A percentile compares a stretch with the other conserved stretches of the same genome.
Evolutionary conservation across 1,140 invertebrate species (phyloP).

Genomic region (Parapsyche elsis): DNA sequence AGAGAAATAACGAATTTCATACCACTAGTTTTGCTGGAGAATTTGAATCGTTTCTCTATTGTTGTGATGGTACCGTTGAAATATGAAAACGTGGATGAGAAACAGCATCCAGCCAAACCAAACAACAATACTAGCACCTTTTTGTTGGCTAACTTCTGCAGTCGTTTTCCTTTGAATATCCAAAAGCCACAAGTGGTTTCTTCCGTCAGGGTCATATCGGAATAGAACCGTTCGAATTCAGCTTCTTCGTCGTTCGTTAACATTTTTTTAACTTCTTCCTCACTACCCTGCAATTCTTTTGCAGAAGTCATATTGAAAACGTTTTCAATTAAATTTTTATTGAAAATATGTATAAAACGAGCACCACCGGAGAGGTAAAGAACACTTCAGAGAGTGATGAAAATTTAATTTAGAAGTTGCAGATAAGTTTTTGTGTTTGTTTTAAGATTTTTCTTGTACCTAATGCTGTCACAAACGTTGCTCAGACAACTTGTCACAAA

Average conservation of each 20-base stretch:
- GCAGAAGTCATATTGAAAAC: not conserved
- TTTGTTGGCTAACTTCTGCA: conserved; percentile 74
- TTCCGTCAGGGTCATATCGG: not conserved
- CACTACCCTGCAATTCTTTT: not conserved
- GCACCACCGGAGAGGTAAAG: not conserved
- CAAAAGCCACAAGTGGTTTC: conserved; percentile 26
- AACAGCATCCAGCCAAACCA: conserved; percentile 77
- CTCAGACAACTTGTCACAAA: no score
- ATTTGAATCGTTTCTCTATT: conserved; percentile 83
- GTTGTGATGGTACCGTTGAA: conserved; percentile 82
- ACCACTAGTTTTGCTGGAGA: conserved; percentile 80
- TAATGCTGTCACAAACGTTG: conserved; percentile 66
- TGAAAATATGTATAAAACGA: no score
- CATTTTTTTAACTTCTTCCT: conserved; percentile 6
- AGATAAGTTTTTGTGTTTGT: conserved; percentile 57
- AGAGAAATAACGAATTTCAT: not conserved
- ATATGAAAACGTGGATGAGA: conserved; percentile 79
- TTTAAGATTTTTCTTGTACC: no score
- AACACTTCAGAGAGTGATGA: not conserved
- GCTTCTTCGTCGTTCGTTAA: not conserved
- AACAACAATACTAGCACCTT: conserved; percentile 79
- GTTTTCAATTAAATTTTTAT: not conserved
- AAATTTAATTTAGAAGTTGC: no score
- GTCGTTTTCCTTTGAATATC: conserved; percentile 1
- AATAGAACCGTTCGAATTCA: not conserved